These are phyloP conservation scores for Rhyacophila brunnea DNA, from an alignment of 1,140 invertebrate genomes.

Conservation along the genomic window DNA sequence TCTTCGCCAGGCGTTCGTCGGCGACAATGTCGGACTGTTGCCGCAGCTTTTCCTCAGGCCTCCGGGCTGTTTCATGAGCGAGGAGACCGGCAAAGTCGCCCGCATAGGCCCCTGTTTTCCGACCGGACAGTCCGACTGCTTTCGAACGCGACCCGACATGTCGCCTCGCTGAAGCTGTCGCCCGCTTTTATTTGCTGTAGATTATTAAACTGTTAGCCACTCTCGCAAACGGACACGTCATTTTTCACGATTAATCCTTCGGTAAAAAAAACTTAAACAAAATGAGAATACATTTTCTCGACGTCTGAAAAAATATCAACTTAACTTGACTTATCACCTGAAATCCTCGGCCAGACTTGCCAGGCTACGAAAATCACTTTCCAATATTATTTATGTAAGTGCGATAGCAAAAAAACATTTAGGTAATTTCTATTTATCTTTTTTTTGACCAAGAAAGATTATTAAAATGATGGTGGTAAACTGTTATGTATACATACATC, in stretches of 20 bases:
- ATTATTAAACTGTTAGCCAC: conserved; percentile 10
- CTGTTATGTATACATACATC: no score
- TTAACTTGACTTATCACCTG: conserved; percentile 21
- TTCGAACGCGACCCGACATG: conserved; percentile 66
- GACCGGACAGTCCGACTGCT: conserved; percentile 65
- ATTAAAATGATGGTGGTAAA: no score
- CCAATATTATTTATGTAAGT: no score
- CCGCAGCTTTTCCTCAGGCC: conserved; percentile 60
- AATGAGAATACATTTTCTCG: conserved; percentile 11
- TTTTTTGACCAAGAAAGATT: no score
- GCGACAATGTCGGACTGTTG: conserved; percentile 64
- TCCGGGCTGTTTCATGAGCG: conserved; percentile 63
- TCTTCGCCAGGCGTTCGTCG: conserved; percentile 62
- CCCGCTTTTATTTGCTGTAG: conserved; percentile 14
- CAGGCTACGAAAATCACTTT: no score
- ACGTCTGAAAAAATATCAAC: conserved; percentile 20
- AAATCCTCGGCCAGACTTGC: not conserved
- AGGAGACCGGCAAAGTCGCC: conserved; percentile 70
- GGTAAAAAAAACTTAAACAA: conserved; percentile 11
- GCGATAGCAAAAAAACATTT: no score
- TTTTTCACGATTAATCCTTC: conserved; percentile 11
- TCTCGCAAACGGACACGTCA: conserved; percentile 13
- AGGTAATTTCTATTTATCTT: no score
- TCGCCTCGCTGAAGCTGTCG: conserved; percentile 17
- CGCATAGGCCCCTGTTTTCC: conserved; percentile 71